A percentile compares a stretch with the other conserved stretches of the same genome.
These are phyloP conservation scores for Tillus elongatus DNA, from an alignment of 2,888 invertebrate species.

Conservation along the genomic window DNA sequence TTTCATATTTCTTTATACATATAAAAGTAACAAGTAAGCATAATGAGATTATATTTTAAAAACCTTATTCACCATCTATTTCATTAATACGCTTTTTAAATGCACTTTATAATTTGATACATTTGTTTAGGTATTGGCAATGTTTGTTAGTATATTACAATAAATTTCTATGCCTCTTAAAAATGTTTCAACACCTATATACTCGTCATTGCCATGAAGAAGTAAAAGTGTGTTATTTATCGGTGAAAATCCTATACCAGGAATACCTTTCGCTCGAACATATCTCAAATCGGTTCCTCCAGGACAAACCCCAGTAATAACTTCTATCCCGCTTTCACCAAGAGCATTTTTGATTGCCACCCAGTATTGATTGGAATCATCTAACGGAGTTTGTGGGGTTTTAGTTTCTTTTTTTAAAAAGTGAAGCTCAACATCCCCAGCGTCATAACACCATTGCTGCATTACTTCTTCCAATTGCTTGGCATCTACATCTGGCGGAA, in stretches of 20 bases:
- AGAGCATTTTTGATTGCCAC: conserved; percentile 55
- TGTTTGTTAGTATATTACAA: conserved; percentile 9
- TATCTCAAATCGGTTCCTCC: conserved; percentile 27
- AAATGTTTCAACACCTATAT: conserved; percentile 12
- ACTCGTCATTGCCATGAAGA: conserved; percentile 15
- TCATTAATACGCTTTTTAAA: no score
- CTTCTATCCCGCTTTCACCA: conserved; percentile 38
- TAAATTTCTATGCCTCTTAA: conserved; percentile 16
- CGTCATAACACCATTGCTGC: conserved; percentile 56
- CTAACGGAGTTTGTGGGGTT: conserved; percentile 53
- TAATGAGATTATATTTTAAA: no score
- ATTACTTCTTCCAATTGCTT: conserved; percentile 53
- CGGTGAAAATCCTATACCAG: conserved; percentile 16
- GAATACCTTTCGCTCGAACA: conserved; percentile 17
- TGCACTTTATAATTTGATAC: no score
- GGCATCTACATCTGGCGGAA: conserved; percentile 50
- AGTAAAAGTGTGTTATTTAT: conserved; percentile 10
- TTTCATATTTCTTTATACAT: no score
- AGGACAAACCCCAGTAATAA: conserved; percentile 11
- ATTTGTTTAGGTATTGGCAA: conserved; percentile 13
- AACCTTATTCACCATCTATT: no score
- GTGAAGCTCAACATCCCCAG: conserved; percentile 62
- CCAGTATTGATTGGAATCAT: conserved; percentile 62
- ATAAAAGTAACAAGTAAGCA: no score
- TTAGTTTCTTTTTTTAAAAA: conserved; percentile 55